These are phyloP conservation scores for Tetanocera ferruginea DNA, from an alignment of 2,888 invertebrate species.

Conservation along the genomic window DNA sequence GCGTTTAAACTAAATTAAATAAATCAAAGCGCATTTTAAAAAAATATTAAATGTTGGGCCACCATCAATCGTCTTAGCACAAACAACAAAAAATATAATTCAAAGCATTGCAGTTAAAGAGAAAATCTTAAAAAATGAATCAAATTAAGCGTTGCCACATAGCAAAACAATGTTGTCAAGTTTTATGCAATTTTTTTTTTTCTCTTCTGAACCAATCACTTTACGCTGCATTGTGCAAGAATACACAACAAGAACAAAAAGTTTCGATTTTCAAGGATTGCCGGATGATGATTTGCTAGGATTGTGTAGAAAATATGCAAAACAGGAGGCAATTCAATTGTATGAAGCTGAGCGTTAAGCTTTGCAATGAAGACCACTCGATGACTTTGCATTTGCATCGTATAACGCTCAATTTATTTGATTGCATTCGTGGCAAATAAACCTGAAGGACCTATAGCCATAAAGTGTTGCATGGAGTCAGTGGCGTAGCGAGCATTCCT, in stretches of 20 bases:
- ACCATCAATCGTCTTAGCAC: too few species aligned
- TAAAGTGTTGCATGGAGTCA: too few species aligned
- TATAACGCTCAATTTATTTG: not conserved
- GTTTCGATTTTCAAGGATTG: too few species aligned
- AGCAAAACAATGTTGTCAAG: not conserved
- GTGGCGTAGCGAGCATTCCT: too few species aligned
- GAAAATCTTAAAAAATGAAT: not conserved
- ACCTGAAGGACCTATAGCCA: not conserved
- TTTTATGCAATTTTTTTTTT: not conserved
- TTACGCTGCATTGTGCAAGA: not conserved
- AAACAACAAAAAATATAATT: not conserved
- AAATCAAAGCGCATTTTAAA: too few species aligned
- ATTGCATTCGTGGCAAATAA: not conserved
- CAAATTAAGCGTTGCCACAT: conserved; percentile 4
- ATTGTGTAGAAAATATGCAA: too few species aligned
- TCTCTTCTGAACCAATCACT: not conserved
- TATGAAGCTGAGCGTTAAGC: too few species aligned
- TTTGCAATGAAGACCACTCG: too few species aligned
- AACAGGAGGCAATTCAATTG: too few species aligned
- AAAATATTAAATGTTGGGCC: too few species aligned
- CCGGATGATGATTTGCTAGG: too few species aligned
- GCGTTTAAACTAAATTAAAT: too few species aligned
- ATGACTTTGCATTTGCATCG: not conserved
- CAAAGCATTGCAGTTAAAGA: not conserved
- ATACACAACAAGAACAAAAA: not conserved